A percentile compares a stretch with the other conserved stretches of the same genome.
phyloP scores from a whole-genome alignment of 1,140 invertebrate genomes.

The Philopotamus ludificatus region DNA sequence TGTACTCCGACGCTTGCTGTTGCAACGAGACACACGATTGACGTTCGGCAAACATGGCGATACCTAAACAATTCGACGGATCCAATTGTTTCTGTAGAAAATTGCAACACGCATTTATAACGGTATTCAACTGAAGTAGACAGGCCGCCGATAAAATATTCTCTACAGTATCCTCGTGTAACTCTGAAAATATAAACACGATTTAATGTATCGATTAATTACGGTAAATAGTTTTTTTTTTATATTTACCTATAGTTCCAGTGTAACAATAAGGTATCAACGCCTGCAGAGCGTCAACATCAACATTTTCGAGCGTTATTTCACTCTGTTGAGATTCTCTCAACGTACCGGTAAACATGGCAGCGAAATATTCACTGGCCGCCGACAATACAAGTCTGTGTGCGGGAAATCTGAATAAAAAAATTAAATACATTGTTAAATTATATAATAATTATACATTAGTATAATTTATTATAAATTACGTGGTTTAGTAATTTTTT shows the following conservation, averaged over 20 bases:
- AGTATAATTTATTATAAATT: too few species aligned
- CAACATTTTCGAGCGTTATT: constrained; percentile 79
- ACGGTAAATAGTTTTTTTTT: not conserved
- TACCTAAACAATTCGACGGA: constrained; percentile 92
- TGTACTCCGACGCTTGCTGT: constrained; percentile 76
- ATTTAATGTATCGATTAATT: not conserved
- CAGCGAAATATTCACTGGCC: constrained; percentile 91
- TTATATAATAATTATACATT: too few species aligned
- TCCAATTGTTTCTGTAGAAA: constrained; percentile 90
- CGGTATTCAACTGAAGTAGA: constrained; percentile 81
- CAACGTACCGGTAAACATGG: constrained; percentile 89
- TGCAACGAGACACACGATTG: constrained; percentile 80
- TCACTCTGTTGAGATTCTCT: constrained; percentile 81
- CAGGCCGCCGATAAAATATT: constrained; percentile 82
- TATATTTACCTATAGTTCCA: constrained; percentile 61
- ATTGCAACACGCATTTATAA: constrained; percentile 85
- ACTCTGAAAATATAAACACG: constrained; percentile 54
- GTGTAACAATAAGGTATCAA: constrained; percentile 90
- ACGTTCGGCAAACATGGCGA: constrained; percentile 88
- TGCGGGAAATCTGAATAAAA: constrained; percentile 54
- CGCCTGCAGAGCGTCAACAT: constrained; percentile 78
- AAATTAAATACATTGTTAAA: too few species aligned
- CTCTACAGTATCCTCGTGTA: constrained; percentile 82
- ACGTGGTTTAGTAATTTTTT: too few species aligned
- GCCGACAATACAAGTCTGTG: constrained; percentile 81